Conservation (phyloP, 2,888 invertebrate genomes). For the Drosophila crucigera region DNA sequence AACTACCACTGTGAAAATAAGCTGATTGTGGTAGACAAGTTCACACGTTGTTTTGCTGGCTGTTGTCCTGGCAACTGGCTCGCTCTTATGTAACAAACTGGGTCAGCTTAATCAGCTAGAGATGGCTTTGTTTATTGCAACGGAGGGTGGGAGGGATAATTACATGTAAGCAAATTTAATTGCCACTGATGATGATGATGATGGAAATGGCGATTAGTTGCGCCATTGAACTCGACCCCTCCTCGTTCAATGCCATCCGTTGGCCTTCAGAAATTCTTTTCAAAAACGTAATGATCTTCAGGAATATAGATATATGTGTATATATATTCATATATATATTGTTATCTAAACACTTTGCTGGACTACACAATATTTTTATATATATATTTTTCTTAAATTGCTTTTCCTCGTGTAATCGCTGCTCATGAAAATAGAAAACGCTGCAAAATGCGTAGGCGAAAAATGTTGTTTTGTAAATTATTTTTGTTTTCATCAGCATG, state of each 20-base stretch:
- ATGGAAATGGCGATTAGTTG: slow-evolving; percentile 29
- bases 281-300: slow-evolving; percentile 64
- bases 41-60: slow-evolving; percentile 18
- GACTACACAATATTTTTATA: slow-evolving; percentile 7
- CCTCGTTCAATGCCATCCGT: slow-evolving; percentile 60
- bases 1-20: slow-evolving; percentile 1
- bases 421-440: slow-evolving; percentile 42
- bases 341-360: slow-evolving; percentile 47
- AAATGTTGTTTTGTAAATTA: slow-evolving; percentile 19
- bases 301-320: slow-evolving; percentile 8
- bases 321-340: slow-evolving; percentile 7
- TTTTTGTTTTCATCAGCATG: slow-evolving; percentile 18
- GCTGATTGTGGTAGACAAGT: slow-evolving; percentile 5
- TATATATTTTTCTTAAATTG: neutral
- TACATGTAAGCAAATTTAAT: neutral
- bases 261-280: slow-evolving; percentile 65
- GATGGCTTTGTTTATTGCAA: neutral
- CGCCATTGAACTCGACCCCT: slow-evolving; percentile 79
- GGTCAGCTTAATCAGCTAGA: slow-evolving; percentile 31
- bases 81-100: slow-evolving; percentile 42
- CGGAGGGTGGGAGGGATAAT: neutral
- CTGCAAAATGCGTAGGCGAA: slow-evolving; percentile 38
- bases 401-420: slow-evolving; percentile 36
- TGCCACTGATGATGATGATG: slow-evolving; percentile 39
- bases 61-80: slow-evolving; percentile 24